Base-by-base conservation (phyloP, 1,140 invertebrate genomes). In the Orussus abietinus region DNA sequence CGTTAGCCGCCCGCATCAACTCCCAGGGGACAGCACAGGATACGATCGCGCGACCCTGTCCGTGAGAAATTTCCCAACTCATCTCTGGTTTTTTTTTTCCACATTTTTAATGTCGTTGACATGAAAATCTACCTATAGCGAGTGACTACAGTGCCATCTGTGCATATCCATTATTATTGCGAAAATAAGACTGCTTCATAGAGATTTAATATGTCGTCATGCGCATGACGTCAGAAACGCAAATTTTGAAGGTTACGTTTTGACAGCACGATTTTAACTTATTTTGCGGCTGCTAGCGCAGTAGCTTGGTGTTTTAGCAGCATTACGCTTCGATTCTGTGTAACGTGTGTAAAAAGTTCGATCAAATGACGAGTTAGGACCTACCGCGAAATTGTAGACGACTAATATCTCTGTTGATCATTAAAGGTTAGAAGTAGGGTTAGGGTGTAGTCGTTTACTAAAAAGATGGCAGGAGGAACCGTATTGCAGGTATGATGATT, bases 381-480 rank as follows among this genome's bases (percentile, higher is more conserved):
- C 9, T 7, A 10, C 10, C 31, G 7, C 7, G 7, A 10, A 10
- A 12, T 11, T 10, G 7, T 11, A 32, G 7, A 32, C 7, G 12
- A 32, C 10, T 32, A 32, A 9, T 13, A n/a, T 53, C 43, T 26
- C 41, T 46, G 40, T 34, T 39, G 32, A 42, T 42, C 26, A 40
- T 51, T 51, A 33, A 42, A 59, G 54, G 54, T 57, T 59, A 54
- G 22, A 17, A 38, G 34, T 42, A 39, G 34, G 28, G 40, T 31
- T 10, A 40, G 31, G 13, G 38, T 18, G 21, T 33, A 38, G 36
- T 40, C 33, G 25, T 40, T 35, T 4, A 31, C 9, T 52, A 37
- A 55, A 38, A 38, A 47, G 38, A 85, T 86, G 84, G 77, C 83
- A 58, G 72, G 78, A 53, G 81, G 82, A 48, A 83, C 81, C 42